Evolutionary conservation across 2,888 invertebrate species (phyloP).

Genomic region (Dicyrtoma fusca): DNA sequence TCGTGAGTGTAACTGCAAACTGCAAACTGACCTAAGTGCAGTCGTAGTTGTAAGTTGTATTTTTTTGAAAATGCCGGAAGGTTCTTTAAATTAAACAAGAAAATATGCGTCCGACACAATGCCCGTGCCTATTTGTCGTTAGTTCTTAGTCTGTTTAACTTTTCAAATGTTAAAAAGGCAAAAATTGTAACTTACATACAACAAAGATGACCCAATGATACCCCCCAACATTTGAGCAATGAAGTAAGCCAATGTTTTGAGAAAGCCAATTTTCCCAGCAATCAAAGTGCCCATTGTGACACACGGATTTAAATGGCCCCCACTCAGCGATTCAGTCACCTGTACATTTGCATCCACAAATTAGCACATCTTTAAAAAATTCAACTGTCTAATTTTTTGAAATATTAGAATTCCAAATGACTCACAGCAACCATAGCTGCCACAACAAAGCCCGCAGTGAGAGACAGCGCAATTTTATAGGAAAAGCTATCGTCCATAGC

Average conservation of each 20-base stretch:
- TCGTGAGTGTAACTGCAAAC: too few species aligned
- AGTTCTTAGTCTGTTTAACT: too few species aligned
- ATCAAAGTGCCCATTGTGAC: slow-evolving; percentile 8
- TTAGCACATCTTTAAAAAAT: background rate
- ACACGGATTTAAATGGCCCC: slow-evolving; percentile 31
- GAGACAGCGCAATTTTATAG: slow-evolving; percentile 3
- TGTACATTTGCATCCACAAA: background rate
- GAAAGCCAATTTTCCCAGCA: slow-evolving; percentile 4
- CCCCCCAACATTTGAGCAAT: slow-evolving; percentile 22
- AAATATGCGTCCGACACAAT: too few species aligned
- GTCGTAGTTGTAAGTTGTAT: too few species aligned
- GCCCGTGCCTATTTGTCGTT: too few species aligned
- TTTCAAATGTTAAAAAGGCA: too few species aligned
- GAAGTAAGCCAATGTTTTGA: slow-evolving; percentile 7
- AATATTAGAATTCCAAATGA: background rate
- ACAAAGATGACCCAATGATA: slow-evolving; percentile 9
- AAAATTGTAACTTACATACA: slow-evolving; percentile 21
- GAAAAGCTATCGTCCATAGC: background rate
- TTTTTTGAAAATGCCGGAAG: too few species aligned
- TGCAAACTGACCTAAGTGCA: too few species aligned
- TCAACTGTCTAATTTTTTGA: too few species aligned
- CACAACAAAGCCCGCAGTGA: slow-evolving; percentile 26
- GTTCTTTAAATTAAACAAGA: too few species aligned
- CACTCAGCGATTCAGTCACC: slow-evolving; percentile 19
- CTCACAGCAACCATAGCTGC: slow-evolving; percentile 16